phyloP scores from a whole-genome alignment of 2,888 invertebrate species.

The Epirrhoe tristata region DNA sequence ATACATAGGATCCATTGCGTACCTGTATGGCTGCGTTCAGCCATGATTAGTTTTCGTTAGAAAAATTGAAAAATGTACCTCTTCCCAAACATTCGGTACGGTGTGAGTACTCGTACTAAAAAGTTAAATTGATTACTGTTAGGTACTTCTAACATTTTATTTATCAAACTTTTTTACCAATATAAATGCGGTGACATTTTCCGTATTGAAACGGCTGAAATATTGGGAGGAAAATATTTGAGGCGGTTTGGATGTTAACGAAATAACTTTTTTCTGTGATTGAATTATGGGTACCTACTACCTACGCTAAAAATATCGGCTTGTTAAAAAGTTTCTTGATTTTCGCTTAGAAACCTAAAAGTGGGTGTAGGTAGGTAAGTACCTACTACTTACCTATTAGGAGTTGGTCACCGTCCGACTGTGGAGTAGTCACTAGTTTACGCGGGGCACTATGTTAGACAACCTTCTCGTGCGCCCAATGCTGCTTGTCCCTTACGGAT shows the following conservation, averaged over 20 bases:
- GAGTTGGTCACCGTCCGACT: too few species aligned
- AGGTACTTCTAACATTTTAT: conserved; percentile 61
- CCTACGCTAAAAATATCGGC: not conserved
- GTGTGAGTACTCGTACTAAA: too few species aligned
- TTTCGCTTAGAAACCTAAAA: not conserved
- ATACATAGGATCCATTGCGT: not conserved
- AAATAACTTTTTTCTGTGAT: conserved; percentile 12
- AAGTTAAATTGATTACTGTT: conserved; percentile 60
- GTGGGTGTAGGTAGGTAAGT: too few species aligned
- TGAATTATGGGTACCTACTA: not conserved
- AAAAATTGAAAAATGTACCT: not conserved
- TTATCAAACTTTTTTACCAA: conserved; percentile 57
- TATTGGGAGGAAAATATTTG: conserved; percentile 58
- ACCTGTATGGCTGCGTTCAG: not conserved
- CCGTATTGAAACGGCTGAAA: conserved; percentile 63
- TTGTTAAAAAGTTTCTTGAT: not conserved
- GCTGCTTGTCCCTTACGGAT: too few species aligned
- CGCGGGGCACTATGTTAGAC: too few species aligned
- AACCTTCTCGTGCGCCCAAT: too few species aligned
- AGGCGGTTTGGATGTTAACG: conserved; percentile 3
- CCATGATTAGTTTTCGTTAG: not conserved
- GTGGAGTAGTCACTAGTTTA: too few species aligned
- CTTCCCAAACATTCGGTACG: not conserved
- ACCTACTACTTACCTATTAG: not conserved
- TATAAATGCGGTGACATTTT: conserved; percentile 64